Percentiles rank a stretch among this genome's conserved stretches.
phyloP scores from a whole-genome alignment of 2,113 vertebrate genomes.

The Poeciliopsis retropinna region DNA sequence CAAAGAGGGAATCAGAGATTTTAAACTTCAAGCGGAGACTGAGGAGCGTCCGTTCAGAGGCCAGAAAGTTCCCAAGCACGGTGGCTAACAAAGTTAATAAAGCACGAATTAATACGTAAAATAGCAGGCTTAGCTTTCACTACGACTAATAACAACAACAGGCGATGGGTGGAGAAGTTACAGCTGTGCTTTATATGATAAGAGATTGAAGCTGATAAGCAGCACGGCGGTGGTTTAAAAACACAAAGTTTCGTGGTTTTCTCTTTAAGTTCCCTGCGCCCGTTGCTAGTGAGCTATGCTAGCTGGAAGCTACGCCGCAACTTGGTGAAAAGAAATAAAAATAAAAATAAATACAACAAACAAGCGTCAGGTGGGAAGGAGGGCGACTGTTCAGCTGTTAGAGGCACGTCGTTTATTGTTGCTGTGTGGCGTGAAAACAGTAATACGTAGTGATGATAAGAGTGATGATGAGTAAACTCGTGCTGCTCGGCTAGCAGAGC shows the following conservation, averaged over 20 bases:
- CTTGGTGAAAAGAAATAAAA: background rate
- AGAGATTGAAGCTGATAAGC: background rate
- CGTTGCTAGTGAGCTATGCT: constrained; percentile 61
- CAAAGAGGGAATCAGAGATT: background rate
- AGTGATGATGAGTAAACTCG: constrained; percentile 40
- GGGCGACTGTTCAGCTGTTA: background rate
- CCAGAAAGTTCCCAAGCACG: constrained; percentile 53
- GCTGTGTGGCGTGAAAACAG: background rate
- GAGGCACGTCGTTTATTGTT: background rate
- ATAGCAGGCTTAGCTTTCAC: background rate
- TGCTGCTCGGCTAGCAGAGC: constrained; percentile 44
- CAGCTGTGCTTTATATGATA: rapidly evolving
- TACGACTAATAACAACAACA: background rate
- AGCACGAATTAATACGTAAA: constrained; percentile 37
- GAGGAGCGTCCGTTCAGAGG: constrained; percentile 37
- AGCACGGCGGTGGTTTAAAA: constrained; percentile 9
- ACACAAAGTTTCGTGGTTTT: constrained; percentile 31
- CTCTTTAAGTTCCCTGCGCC: background rate
- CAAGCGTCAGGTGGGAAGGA: background rate
- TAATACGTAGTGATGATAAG: background rate
- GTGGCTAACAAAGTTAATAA: constrained; percentile 60
- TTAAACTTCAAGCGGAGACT: background rate
- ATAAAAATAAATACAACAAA: background rate
- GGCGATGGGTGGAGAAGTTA: background rate
- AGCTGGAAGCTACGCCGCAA: constrained; percentile 51